Conservation (phyloP, 2,113 vertebrate genomes). For the Thunnus thynnus region DNA sequence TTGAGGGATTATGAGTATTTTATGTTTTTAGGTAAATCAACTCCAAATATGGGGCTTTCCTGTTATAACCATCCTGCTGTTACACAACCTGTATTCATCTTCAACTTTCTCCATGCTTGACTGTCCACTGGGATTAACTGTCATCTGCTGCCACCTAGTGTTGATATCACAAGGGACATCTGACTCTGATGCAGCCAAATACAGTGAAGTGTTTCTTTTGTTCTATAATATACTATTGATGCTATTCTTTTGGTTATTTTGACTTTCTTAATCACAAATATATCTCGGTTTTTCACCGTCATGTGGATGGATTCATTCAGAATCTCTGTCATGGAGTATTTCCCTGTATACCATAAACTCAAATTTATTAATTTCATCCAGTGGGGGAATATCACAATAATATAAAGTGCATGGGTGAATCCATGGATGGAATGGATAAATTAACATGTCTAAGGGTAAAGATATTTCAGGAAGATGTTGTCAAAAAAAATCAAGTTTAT, state of each 20-base stretch:
- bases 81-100: background rate
- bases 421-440: background rate
- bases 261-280: no score
- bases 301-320: no score
- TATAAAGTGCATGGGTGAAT: background rate
- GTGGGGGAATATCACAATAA: background rate
- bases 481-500: background rate
- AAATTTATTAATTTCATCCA: no score
- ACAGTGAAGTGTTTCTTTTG: no score
- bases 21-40: background rate
- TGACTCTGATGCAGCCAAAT: no score
- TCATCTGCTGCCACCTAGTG: constrained; percentile 61
- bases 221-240: background rate
- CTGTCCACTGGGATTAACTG: background rate
- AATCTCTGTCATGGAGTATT: no score
- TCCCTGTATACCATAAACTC: no score
- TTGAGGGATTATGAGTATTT: background rate
- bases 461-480: no score
- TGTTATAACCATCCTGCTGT: background rate
- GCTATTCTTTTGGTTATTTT: no score
- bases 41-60: background rate
- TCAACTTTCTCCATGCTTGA: background rate
- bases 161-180: background rate
- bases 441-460: background rate
- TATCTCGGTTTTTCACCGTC: no score